Evolutionary conservation across 2,888 invertebrate species (phyloP).

Genomic region (Diplazon laetatorius): DNA sequence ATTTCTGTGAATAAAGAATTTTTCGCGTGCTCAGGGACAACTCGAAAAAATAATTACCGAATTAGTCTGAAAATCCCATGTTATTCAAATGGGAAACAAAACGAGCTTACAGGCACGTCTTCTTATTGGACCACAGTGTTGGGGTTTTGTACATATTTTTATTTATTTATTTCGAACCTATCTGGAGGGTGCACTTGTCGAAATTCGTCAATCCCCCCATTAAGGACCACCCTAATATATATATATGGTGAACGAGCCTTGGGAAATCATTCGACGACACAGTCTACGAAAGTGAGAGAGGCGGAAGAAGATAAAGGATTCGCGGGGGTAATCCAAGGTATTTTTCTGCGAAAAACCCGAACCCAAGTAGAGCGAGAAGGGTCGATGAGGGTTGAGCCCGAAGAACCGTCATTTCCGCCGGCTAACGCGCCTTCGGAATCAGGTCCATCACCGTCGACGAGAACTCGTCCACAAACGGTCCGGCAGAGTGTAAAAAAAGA

Average conservation of each 20-base stretch:
- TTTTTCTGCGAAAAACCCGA: conserved; percentile 31
- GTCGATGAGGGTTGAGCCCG: conserved; percentile 16
- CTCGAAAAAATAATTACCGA: too few relatives aligned
- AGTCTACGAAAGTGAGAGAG: conserved; percentile 27
- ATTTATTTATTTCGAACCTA: too few relatives aligned
- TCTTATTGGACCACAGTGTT: too few relatives aligned
- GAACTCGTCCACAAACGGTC: background rate
- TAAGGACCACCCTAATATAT: too few relatives aligned
- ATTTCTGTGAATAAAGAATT: too few relatives aligned
- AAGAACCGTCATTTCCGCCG: conserved; percentile 11
- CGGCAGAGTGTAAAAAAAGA: background rate
- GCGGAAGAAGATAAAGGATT: conserved; percentile 24
- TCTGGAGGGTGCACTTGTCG: too few relatives aligned
- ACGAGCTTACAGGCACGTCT: too few relatives aligned
- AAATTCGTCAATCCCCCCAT: too few relatives aligned
- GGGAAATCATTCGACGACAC: conserved; percentile 34
- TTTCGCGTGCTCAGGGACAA: too few relatives aligned
- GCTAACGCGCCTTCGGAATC: conserved; percentile 26
- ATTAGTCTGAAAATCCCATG: too few relatives aligned
- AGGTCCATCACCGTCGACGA: conserved; percentile 3
- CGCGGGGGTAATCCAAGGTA: conserved; percentile 16
- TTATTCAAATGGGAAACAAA: too few relatives aligned
- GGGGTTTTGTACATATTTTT: too few relatives aligned
- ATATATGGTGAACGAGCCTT: conserved; percentile 15
- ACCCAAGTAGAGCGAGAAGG: background rate